Evolutionary conservation across 2,888 invertebrate species (phyloP), one percentile per base, ranked within the genome.

Genomic region (Eudasyphora cyanicolor): DNA sequence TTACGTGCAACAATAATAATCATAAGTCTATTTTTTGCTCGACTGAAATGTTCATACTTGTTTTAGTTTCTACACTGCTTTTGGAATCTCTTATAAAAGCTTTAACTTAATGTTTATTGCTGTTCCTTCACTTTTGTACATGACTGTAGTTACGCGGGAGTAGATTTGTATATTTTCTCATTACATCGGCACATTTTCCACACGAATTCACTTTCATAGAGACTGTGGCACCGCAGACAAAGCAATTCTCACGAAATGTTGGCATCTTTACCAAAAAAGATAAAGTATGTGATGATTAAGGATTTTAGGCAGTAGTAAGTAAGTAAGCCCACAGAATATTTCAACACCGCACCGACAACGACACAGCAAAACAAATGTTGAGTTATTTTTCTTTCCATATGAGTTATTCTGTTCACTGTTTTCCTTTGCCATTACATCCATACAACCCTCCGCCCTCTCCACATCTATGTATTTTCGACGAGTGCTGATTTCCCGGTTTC

Each of bases 221-320:
- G 3, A 27, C 38, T 10, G 7, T 12, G 2, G 14, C 6, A 60
- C 29, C 8, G 27, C 29, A 8, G 5, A 29, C 32, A 60, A 29
- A 60, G 27, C 57, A 51, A 51, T n/a, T 14, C 42, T 42, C 38
- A 67, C 24, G 35, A 67, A n/a, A 67, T 67, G 17, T 35, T 2
- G 24, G 21, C 17, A 21, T 10, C 38, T 35, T 35, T 57, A 4
- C 14, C 42, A 17, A 21, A 21, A 60, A 67, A 67, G 67, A 67
- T 14, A 67, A 67, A 38, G 42, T 67, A 67, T 38, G 67, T 67
- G 67, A 67, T 67, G 67, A 67, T 67, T 67, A 42, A 67, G 67
- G n/a, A 38, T 67, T 67, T 67, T 42, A 67, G 67, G 67, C 67
- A 8, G 42, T 67, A 19, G 42, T 21, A 24, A 24, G 57, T 14